These are phyloP conservation scores for Troides aeacus DNA, from an alignment of 2,888 invertebrate species.

Conservation along the genomic window DNA sequence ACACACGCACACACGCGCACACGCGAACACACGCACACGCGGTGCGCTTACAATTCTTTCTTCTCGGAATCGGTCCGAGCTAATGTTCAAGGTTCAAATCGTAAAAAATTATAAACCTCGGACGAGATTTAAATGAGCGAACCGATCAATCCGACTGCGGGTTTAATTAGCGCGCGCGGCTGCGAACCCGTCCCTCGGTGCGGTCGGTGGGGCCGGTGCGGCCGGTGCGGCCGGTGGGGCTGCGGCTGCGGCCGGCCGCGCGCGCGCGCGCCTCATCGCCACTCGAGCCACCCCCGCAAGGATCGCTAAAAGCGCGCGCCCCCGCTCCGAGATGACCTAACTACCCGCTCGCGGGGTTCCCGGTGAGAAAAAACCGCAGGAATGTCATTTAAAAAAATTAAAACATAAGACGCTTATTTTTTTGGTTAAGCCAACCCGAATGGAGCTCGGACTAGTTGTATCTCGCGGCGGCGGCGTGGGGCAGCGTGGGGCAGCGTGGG, in stretches of 20 bases:
- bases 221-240: slow-evolving; percentile 46
- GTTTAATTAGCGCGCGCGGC: slow-evolving; percentile 68
- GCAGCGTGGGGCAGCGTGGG: slow-evolving; percentile 58
- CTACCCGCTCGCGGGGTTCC: slow-evolving; percentile 65
- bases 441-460: slow-evolving; percentile 70
- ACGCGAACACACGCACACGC: no score
- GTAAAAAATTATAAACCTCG: slow-evolving; percentile 66
- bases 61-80: slow-evolving; percentile 69
- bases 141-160: slow-evolving; percentile 62
- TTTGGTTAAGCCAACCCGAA: slow-evolving; percentile 71
- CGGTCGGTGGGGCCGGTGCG: slow-evolving; percentile 56
- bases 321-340: slow-evolving; percentile 54
- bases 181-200: slow-evolving; percentile 60
- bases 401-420: slow-evolving; percentile 70
- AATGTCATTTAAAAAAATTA: slow-evolving; percentile 80
- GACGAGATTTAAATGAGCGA: slow-evolving; percentile 68
- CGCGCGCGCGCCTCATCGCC: no score
- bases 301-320: slow-evolving; percentile 65
- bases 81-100: slow-evolving; percentile 68
- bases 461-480: slow-evolving; percentile 50
- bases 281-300: slow-evolving; percentile 49
- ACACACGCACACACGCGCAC: no score
- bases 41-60: slow-evolving; percentile 47
- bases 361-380: slow-evolving; percentile 76
- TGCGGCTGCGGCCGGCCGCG: slow-evolving; percentile 50